A percentile compares a stretch with the other conserved stretches of the same genome.
Evolutionary conservation across 64 coral and sea anemone species (phyloP).

Genomic region (Astreopora myriophthalma): DNA sequence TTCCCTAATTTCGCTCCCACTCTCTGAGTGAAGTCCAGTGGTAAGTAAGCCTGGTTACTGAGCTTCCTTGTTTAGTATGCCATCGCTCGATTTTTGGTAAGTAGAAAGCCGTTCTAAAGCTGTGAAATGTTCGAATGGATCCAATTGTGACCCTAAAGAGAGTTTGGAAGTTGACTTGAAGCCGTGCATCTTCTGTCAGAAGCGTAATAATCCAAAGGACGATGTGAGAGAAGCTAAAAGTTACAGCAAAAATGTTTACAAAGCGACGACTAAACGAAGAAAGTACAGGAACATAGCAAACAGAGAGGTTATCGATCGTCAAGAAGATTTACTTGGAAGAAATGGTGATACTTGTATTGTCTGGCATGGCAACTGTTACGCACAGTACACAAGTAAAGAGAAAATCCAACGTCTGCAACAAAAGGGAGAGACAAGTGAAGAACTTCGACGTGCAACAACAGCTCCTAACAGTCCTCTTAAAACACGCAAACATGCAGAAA

Average conservation of each 20-base stretch:
- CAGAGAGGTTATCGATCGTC: slow-evolving; percentile 43
- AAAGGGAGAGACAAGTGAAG: slow-evolving; percentile 52
- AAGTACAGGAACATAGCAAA: slow-evolving; percentile 43
- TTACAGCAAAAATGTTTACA: slow-evolving; percentile 47
- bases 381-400: slow-evolving; percentile 56
- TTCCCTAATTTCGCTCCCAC: slow-evolving; percentile 10
- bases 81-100: not conserved
- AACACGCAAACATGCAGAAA: slow-evolving; percentile 36
- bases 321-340: slow-evolving; percentile 14
- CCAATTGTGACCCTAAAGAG: slow-evolving; percentile 44
- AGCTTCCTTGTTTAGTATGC: not conserved
- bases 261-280: slow-evolving; percentile 36
- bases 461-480: slow-evolving; percentile 47
- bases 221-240: slow-evolving; percentile 4
- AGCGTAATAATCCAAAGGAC: slow-evolving; percentile 49
- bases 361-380: slow-evolving; percentile 69
- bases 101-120: not conserved
- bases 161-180: slow-evolving; percentile 39
- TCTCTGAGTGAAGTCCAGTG: not conserved
- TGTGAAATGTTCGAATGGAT: not conserved
- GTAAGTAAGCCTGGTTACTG: not conserved
- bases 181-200: slow-evolving; percentile 45
- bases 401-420: slow-evolving; percentile 63
- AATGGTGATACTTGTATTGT: slow-evolving; percentile 56
- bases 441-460: no score